These are phyloP conservation scores for Ichneumoninae sp. DNA, from an alignment of 2,888 invertebrate species.

Conservation along the genomic window DNA sequence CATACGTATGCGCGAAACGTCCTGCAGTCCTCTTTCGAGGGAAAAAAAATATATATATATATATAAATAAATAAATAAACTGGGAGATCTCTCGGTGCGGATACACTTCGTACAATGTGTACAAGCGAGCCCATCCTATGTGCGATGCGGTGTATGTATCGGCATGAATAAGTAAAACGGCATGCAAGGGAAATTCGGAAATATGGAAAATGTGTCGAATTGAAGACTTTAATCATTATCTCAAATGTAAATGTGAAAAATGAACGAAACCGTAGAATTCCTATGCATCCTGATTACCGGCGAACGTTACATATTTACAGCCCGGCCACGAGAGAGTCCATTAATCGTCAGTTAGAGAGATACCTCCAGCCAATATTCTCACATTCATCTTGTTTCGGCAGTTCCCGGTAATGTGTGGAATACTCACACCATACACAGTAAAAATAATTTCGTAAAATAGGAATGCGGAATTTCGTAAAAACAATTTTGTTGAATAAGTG, in stretches of 20 bases:
- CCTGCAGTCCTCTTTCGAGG: slow-evolving; percentile 25
- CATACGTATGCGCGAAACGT: slow-evolving; percentile 51
- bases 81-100: slow-evolving; percentile 7
- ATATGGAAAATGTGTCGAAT: not conserved
- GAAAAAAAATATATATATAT: slow-evolving; percentile 20
- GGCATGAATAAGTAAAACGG: not conserved
- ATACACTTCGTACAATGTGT: slow-evolving; percentile 7
- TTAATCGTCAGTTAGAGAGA: not conserved
- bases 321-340: not conserved
- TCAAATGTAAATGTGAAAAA: not conserved
- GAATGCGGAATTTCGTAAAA: too few species aligned
- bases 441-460: too few species aligned
- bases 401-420: not conserved
- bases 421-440: too few species aligned
- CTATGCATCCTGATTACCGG: not conserved
- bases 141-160: not conserved
- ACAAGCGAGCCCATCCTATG: not conserved
- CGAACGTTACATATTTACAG: not conserved
- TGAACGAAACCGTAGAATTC: not conserved
- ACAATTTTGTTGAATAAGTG: too few species aligned
- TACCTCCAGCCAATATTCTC: not conserved
- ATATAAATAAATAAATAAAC: not conserved
- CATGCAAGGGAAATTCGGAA: not conserved
- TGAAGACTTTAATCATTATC: slow-evolving; percentile 1
- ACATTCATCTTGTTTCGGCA: not conserved